Conservation (phyloP, 1,140 invertebrate species). For the Hesperophylax magnus region DNA sequence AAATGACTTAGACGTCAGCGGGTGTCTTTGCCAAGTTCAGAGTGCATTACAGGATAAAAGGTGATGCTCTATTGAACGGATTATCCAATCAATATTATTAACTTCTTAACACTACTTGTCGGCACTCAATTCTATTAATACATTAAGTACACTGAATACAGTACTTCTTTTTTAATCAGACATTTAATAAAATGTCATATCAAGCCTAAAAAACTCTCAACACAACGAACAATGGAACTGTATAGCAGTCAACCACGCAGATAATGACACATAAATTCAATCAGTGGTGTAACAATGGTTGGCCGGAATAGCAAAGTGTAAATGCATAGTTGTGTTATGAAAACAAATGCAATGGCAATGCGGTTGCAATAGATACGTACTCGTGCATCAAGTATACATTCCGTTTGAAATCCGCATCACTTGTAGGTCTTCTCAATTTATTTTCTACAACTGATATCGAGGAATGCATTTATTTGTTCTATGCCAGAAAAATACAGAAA, state of each 20-base stretch:
- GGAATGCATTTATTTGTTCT: neutral
- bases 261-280: too few species aligned
- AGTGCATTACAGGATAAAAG: conserved; percentile 43
- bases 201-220: too few species aligned
- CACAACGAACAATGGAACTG: too few species aligned
- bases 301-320: too few species aligned
- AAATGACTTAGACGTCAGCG: conserved; percentile 37
- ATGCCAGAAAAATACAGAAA: neutral
- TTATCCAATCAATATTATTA: conserved; percentile 46
- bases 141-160: too few species aligned
- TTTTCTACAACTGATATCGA: conserved; percentile 53
- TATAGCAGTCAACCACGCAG: too few species aligned
- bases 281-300: too few species aligned
- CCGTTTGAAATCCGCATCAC: conserved; percentile 50
- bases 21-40: conserved; percentile 48
- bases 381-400: conserved; percentile 13
- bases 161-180: too few species aligned
- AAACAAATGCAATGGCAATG: conserved; percentile 9
- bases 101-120: neutral
- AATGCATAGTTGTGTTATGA: too few species aligned
- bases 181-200: too few species aligned
- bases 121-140: too few species aligned
- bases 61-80: conserved; percentile 9
- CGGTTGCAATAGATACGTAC: conserved; percentile 23
- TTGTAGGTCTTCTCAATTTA: conserved; percentile 53